phyloP scores from a whole-genome alignment of 1,140 invertebrate species.

The Lepidurus apus region DNA sequence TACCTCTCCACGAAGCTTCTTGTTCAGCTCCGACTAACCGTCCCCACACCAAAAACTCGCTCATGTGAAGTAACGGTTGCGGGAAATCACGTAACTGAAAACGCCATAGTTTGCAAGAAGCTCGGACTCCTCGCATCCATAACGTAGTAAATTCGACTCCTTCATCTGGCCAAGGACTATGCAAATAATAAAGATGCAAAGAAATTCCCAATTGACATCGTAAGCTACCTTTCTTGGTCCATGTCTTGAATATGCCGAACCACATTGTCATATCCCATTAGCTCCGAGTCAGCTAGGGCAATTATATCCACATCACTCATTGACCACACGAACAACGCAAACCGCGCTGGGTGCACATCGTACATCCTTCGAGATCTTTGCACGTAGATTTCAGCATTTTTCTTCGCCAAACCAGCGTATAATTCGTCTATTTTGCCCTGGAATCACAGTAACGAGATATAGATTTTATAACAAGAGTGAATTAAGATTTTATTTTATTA shows the following conservation, averaged over 20 bases:
- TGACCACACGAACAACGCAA: constrained; percentile 71
- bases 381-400: constrained; percentile 92
- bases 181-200: constrained; percentile 12
- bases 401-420: constrained; percentile 74
- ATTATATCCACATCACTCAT: constrained; percentile 72
- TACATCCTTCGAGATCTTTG: constrained; percentile 80
- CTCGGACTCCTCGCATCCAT: constrained; percentile 81
- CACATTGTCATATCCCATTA: constrained; percentile 76
- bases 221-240: constrained; percentile 61
- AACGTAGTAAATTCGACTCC: constrained; percentile 82
- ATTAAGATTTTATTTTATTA: constrained; percentile 1
- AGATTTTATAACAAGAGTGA: not conserved
- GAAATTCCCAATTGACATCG: constrained; percentile 6
- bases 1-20: constrained; percentile 67
- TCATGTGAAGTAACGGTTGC: constrained; percentile 78
- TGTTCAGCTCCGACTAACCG: constrained; percentile 84
- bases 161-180: constrained; percentile 83
- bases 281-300: constrained; percentile 76
- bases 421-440: constrained; percentile 68
- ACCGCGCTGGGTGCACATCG: constrained; percentile 59
- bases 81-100: constrained; percentile 93
- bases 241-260: constrained; percentile 67
- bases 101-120: constrained; percentile 75
- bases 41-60: constrained; percentile 79
- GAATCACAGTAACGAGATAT: constrained; percentile 19